Conservation (phyloP, 2,888 invertebrate species). For the Galerucella calmariensis region DNA sequence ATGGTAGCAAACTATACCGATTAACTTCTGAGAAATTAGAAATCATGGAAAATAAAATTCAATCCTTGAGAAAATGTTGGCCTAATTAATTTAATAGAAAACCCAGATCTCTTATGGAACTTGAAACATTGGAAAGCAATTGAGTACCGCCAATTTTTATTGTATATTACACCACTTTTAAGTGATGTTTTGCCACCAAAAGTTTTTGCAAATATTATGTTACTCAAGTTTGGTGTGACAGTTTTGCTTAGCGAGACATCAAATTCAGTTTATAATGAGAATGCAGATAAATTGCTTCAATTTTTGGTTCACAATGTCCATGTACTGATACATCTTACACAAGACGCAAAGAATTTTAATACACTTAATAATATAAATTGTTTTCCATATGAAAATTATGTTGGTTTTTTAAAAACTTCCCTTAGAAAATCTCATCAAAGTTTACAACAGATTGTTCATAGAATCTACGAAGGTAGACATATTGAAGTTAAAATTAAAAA, state of each 20-base stretch:
- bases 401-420: no score
- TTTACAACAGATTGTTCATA: slow-evolving; percentile 7
- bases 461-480: not conserved
- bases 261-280: slow-evolving; percentile 1
- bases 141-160: slow-evolving; percentile 12
- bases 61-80: slow-evolving; percentile 7
- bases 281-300: slow-evolving; percentile 1
- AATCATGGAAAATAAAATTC: slow-evolving; percentile 9
- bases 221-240: slow-evolving; percentile 1
- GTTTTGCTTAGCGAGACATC: not conserved
- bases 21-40: not conserved
- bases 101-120: slow-evolving; percentile 6
- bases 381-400: not conserved
- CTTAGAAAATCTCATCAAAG: slow-evolving; percentile 4
- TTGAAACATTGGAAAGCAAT: slow-evolving; percentile 10
- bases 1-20: slow-evolving; percentile 9
- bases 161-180: slow-evolving; percentile 5
- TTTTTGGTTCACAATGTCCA: slow-evolving; percentile 3
- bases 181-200: not conserved
- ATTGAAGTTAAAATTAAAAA: not conserved
- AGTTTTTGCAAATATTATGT: slow-evolving; percentile 6
- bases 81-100: not conserved
- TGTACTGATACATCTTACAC: not conserved
- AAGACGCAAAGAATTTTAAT: not conserved
- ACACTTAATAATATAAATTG: no score